Percentiles rank a stretch among this genome's conserved stretches.
Evolutionary conservation across 2,888 invertebrate genomes (phyloP).

Genomic region (Caenorhabditis wallacei): DNA sequence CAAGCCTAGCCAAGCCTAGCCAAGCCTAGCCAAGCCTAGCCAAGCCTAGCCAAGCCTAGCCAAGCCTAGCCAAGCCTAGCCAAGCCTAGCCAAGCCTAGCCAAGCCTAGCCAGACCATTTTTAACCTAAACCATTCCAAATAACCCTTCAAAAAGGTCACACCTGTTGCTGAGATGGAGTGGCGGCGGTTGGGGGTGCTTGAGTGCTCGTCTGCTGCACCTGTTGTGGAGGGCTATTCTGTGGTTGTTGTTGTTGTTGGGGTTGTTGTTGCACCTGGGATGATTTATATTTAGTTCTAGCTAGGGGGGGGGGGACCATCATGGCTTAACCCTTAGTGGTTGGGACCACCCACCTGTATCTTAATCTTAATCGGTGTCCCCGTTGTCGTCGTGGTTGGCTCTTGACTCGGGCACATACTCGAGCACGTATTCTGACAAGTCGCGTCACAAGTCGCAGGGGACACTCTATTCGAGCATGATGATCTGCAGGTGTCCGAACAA

Average conservation of each 20-base stretch:
- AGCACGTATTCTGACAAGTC: constrained; percentile 63
- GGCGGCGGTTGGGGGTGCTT: constrained; percentile 18
- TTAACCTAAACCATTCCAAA: too few relatives aligned
- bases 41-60: too few relatives aligned
- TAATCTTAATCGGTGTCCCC: constrained; percentile 49
- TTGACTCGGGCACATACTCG: constrained; percentile 45
- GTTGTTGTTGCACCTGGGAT: constrained; percentile 48
- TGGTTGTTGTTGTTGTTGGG: constrained; percentile 11
- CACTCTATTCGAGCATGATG: constrained; percentile 44
- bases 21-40: too few relatives aligned
- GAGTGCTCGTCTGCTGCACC: constrained; percentile 23
- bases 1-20: too few relatives aligned
- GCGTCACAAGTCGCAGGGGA: constrained; percentile 49
- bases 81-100: too few relatives aligned
- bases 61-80: too few relatives aligned
- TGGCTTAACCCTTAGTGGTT: too few relatives aligned
- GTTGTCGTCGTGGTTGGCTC: constrained; percentile 26
- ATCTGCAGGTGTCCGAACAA: constrained; percentile 51
- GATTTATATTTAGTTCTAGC: too few relatives aligned
- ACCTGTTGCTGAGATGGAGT: constrained; percentile 28
- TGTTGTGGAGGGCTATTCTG: constrained; percentile 37
- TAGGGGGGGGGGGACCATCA: too few relatives aligned
- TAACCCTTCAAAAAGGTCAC: neutral
- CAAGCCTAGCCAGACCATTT: too few relatives aligned
- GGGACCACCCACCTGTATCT: constrained; percentile 53